phyloP scores from a whole-genome alignment of 2,113 vertebrate genomes.

The Onychorhynchus coronatus region DNA sequence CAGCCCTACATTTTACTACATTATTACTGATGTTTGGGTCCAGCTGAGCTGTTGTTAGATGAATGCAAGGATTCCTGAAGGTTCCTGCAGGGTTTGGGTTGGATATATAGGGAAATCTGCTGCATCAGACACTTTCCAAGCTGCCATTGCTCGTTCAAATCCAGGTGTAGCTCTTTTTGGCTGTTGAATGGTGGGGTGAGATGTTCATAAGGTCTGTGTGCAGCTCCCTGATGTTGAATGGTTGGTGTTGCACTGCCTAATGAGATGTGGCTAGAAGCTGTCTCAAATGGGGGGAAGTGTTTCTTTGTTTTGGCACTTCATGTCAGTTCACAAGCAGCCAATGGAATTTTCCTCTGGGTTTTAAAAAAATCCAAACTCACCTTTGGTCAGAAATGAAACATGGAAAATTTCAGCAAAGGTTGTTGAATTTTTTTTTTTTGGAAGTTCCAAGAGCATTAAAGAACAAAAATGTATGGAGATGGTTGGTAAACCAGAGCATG shows the following conservation, averaged over 20 bases:
- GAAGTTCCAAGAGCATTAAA: neutral
- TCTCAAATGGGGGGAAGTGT: neutral
- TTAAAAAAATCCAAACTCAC: neutral
- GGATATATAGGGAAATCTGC: neutral
- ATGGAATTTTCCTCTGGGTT: conserved; percentile 48
- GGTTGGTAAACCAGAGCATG: neutral
- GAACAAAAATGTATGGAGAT: neutral
- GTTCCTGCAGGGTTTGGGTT: neutral
- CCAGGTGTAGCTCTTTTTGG: neutral
- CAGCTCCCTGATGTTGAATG: neutral
- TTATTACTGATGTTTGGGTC: neutral
- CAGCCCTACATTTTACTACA: neutral
- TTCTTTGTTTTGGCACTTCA: conserved; percentile 35
- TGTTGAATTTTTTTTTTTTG: neutral
- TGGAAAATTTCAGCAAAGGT: conserved; percentile 25
- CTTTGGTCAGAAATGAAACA: conserved; percentile 2
- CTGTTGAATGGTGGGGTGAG: neutral
- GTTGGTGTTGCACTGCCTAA: neutral
- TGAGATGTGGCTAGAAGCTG: neutral
- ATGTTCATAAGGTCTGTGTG: neutral
- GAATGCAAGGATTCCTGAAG: neutral
- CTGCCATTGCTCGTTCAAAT: neutral
- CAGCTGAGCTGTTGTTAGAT: neutral
- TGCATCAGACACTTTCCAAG: neutral
- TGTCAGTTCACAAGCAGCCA: neutral